Percentiles rank a stretch among this genome's conserved stretches.
Conservation (phyloP, 1,140 invertebrate species). For the Drosophila nigromelanica region DNA sequence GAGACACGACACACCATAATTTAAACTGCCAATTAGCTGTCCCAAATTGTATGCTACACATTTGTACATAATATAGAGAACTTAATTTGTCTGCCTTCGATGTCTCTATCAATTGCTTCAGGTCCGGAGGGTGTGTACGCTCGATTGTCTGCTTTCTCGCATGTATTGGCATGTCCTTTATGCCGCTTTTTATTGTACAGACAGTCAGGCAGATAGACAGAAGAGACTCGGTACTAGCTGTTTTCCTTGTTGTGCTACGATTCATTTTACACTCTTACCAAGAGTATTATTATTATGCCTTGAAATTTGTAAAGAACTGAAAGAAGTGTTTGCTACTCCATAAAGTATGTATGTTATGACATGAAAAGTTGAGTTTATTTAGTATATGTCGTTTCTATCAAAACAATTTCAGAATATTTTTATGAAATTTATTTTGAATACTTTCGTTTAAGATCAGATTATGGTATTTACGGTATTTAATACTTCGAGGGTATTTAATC, state of each 20-base stretch:
- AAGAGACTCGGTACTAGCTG: slow-evolving; percentile 8
- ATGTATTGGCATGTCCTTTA: slow-evolving; percentile 30
- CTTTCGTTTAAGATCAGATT: neutral
- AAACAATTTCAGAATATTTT: too few species aligned
- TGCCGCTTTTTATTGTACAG: slow-evolving; percentile 40
- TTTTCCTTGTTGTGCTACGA: slow-evolving; percentile 34
- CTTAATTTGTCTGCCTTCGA: slow-evolving; percentile 60
- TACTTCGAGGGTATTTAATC: neutral
- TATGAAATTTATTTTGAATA: neutral
- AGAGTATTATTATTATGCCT: neutral
- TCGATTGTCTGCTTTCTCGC: slow-evolving; percentile 55
- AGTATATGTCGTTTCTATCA: too few species aligned
- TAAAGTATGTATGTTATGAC: neutral
- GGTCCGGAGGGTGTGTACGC: slow-evolving; percentile 41
- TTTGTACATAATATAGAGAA: slow-evolving; percentile 34
- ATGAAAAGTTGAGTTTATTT: too few species aligned
- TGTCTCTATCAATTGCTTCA: slow-evolving; percentile 53
- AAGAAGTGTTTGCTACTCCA: neutral
- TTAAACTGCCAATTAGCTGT: slow-evolving; percentile 71
- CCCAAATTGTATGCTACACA: slow-evolving; percentile 52
- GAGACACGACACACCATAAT: slow-evolving; percentile 43
- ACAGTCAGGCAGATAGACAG: slow-evolving; percentile 25
- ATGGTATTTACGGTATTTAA: neutral
- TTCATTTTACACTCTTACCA: neutral
- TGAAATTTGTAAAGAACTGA: neutral